Evolutionary conservation across 2,113 vertebrate genomes (phyloP).

Genomic region (Tenebrosternarchus preto): DNA sequence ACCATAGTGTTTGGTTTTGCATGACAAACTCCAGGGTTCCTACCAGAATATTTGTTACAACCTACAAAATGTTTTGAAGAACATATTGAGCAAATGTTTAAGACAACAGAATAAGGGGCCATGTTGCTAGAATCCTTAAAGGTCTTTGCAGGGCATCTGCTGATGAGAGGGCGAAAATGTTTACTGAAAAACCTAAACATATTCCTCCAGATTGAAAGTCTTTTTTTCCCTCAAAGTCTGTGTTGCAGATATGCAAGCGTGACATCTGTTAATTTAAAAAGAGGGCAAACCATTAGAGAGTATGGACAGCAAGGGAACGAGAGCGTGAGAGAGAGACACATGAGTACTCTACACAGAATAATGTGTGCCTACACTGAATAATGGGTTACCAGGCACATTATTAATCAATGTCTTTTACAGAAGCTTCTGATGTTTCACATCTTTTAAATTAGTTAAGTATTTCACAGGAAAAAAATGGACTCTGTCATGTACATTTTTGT

Average conservation of each 20-base stretch:
- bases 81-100: neutral
- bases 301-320: conserved; percentile 31
- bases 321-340: neutral
- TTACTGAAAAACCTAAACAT: conserved; percentile 53
- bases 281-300: conserved; percentile 56
- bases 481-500: too few relatives aligned
- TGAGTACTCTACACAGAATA: too few relatives aligned
- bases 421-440: too few relatives aligned
- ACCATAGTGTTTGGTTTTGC: too few relatives aligned
- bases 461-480: too few relatives aligned
- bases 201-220: conserved; percentile 70
- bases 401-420: too few relatives aligned
- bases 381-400: too few relatives aligned
- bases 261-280: conserved; percentile 70
- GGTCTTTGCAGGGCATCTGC: conserved; percentile 17
- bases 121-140: conserved; percentile 6
- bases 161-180: conserved; percentile 39
- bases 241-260: conserved; percentile 53
- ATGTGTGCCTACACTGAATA: too few relatives aligned
- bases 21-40: too few relatives aligned
- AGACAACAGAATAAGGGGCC: neutral
- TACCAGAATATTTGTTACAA: too few relatives aligned
- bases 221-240: conserved; percentile 67
- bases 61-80: neutral
- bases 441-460: too few relatives aligned